These are phyloP conservation scores for Macrostomum lignano DNA, from an alignment of 1,140 invertebrate species.

Conservation along the genomic window DNA sequence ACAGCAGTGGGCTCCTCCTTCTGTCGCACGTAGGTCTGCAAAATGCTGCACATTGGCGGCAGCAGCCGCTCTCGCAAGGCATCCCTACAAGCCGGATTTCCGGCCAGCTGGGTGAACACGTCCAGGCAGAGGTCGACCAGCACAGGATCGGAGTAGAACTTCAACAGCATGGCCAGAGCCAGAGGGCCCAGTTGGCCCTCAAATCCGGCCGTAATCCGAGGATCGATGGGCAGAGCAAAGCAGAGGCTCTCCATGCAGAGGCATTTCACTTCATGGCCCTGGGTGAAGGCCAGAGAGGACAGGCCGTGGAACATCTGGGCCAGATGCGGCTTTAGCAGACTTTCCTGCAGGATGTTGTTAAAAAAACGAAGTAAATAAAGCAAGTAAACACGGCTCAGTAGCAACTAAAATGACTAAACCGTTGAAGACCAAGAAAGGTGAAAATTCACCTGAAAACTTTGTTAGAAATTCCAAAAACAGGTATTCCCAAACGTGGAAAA, in stretches of 20 bases:
- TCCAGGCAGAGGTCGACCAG: constrained; percentile 37
- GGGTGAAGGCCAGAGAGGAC: no score
- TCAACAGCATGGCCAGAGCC: constrained; percentile 42
- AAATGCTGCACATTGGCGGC: constrained; percentile 40
- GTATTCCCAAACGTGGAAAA: no score
- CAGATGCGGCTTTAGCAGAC: no score
- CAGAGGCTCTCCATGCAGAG: constrained; percentile 38
- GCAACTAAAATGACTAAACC: no score
- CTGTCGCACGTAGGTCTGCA: constrained; percentile 27
- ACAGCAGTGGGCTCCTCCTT: constrained; percentile 9
- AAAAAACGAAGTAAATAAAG: no score
- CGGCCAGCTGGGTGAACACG: constrained; percentile 37
- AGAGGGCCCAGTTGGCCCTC: constrained; percentile 40
- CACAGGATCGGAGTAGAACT: constrained; percentile 36
- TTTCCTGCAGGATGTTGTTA: no score
- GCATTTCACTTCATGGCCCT: constrained; percentile 33
- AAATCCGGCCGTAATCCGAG: constrained; percentile 36
- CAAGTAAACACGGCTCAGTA: no score
- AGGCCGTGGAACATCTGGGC: constrained; percentile 25
- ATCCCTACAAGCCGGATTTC: constrained; percentile 35
- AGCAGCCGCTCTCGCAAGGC: constrained; percentile 38
- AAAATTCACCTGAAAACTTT: no score
- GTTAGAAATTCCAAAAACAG: no score
- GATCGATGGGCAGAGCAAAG: constrained; percentile 33
- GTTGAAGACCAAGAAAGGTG: no score